Evolutionary conservation across 2,888 invertebrate genomes (phyloP).

Genomic region (Dioctria rufipes): DNA sequence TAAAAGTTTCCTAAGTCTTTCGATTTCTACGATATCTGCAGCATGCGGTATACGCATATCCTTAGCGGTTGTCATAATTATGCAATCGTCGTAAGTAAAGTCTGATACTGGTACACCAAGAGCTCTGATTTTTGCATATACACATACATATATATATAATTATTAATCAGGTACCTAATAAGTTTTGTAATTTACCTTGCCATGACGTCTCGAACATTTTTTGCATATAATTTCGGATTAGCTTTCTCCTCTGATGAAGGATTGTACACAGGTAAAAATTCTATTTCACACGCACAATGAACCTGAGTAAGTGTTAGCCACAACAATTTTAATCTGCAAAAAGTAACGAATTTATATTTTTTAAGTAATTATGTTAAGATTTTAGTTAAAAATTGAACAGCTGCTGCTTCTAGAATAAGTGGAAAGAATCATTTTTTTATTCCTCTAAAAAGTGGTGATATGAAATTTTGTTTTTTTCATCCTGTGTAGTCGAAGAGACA

Average conservation of each 20-base stretch:
- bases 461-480: too few species aligned
- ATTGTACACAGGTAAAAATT: conserved; percentile 92
- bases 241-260: conserved; percentile 89
- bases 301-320: conserved; percentile 93
- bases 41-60: conserved; percentile 85
- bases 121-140: conserved; percentile 76
- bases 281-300: conserved; percentile 89
- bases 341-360: background rate
- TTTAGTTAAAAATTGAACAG: too few species aligned
- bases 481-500: too few species aligned
- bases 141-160: background rate
- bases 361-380: too few species aligned
- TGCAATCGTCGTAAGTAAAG: conserved; percentile 94
- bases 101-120: conserved; percentile 89
- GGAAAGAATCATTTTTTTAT: too few species aligned
- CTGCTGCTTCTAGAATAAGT: too few species aligned
- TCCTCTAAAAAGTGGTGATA: too few species aligned
- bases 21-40: conserved; percentile 82
- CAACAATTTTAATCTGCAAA: conserved; percentile 80
- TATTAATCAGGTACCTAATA: background rate
- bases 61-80: conserved; percentile 87
- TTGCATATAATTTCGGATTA: conserved; percentile 90
- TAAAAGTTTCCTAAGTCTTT: conserved; percentile 82
- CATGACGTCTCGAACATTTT: conserved; percentile 92
- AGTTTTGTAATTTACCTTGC: conserved; percentile 79